phyloP scores from a whole-genome alignment of 2,888 invertebrate species.

The Ferrisia virgata region DNA sequence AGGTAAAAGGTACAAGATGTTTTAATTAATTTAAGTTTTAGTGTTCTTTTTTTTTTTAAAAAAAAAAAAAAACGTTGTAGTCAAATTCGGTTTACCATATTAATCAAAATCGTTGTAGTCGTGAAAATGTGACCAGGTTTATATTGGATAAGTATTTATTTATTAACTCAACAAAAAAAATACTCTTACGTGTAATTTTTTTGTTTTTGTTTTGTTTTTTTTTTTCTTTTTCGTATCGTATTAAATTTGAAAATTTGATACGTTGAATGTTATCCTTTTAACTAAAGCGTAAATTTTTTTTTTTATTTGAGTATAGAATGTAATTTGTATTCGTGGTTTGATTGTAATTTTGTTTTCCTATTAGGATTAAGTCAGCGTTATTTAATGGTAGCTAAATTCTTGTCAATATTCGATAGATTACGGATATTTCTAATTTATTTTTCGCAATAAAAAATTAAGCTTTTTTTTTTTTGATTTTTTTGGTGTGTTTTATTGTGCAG shows the following conservation, averaged over 20 bases:
- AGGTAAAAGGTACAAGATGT: background rate
- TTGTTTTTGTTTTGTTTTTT: background rate
- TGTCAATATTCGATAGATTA: background rate
- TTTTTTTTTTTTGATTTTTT: background rate
- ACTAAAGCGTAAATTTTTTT: background rate
- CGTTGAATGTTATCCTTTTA: background rate
- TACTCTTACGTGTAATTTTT: background rate
- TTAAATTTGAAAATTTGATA: background rate
- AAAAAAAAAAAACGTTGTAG: too few species aligned
- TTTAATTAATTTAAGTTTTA: background rate
- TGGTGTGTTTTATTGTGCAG: background rate
- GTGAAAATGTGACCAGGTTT: background rate
- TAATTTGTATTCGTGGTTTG: background rate
- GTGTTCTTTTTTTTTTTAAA: background rate
- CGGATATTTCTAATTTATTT: background rate
- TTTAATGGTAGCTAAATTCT: background rate
- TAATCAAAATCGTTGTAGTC: background rate
- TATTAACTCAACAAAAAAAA: background rate
- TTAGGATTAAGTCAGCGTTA: background rate
- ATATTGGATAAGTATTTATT: background rate
- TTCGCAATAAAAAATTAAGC: background rate
- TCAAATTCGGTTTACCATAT: background rate
- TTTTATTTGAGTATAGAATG: background rate
- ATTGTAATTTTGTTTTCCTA: background rate
- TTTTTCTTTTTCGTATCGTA: background rate